These are phyloP conservation scores for Aphelenchoides fujianensis DNA, from an alignment of 1,140 invertebrate species.

Conservation along the genomic window DNA sequence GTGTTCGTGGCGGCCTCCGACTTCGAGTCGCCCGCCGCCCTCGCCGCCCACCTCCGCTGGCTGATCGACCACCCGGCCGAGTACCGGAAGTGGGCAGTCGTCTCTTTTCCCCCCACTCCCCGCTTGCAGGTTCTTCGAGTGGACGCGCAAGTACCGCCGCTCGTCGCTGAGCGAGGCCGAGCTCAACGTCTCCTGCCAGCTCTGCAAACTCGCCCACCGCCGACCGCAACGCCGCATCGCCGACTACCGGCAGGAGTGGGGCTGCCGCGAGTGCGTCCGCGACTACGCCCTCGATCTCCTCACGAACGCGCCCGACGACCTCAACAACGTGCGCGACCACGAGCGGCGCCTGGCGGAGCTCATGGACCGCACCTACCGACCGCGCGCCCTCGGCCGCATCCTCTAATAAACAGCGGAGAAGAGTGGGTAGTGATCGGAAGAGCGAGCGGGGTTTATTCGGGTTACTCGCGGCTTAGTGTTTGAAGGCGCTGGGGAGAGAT, in stretches of 20 bases:
- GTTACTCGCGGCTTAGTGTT: too few species aligned
- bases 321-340: too few species aligned
- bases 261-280: not conserved
- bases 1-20: slow-evolving; percentile 28
- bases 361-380: too few species aligned
- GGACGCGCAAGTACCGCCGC: slow-evolving; percentile 17
- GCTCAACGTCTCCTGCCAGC: not conserved
- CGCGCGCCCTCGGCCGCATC: too few species aligned
- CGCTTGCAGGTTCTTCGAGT: slow-evolving; percentile 5
- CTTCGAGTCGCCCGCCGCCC: slow-evolving; percentile 6
- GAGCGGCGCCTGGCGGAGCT: too few species aligned
- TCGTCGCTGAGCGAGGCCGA: not conserved
- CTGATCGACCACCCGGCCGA: not conserved
- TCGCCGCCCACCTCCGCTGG: slow-evolving; percentile 19
- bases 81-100: not conserved
- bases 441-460: too few species aligned
- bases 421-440: too few species aligned
- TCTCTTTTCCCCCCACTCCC: not conserved
- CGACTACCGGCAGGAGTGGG: not conserved
- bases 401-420: too few species aligned
- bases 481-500: too few species aligned
- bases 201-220: not conserved
- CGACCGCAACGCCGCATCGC: not conserved
- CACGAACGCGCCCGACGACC: too few species aligned
- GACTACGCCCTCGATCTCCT: too few species aligned